Conservation (phyloP, 2,888 invertebrate species). For the Drosophila tanythrix region DNA sequence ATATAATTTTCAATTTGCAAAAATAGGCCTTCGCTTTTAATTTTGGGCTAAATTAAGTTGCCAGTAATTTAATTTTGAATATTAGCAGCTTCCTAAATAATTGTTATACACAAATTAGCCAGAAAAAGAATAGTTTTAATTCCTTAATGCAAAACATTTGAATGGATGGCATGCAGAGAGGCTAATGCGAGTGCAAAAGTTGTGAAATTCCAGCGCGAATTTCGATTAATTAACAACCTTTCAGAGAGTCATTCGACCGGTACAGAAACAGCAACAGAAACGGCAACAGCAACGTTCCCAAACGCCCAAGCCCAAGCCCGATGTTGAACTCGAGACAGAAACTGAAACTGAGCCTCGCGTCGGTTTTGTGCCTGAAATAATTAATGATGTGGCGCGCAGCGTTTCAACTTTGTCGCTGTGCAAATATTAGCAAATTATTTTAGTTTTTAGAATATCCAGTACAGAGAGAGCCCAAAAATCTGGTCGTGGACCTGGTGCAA, state of each 20-base stretch:
- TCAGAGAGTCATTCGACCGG: slow-evolving; percentile 47
- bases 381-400: slow-evolving; percentile 72
- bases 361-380: slow-evolving; percentile 64
- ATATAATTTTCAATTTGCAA: not conserved
- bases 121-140: slow-evolving; percentile 2
- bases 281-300: not conserved
- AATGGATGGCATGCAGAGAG: slow-evolving; percentile 26
- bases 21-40: not conserved
- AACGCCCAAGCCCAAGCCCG: slow-evolving; percentile 3
- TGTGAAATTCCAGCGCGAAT: slow-evolving; percentile 72
- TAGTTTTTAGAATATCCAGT: slow-evolving; percentile 72
- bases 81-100: not conserved
- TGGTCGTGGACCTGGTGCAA: slow-evolving; percentile 11
- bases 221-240: slow-evolving; percentile 71
- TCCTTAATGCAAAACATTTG: slow-evolving; percentile 18
- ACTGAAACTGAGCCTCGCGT: slow-evolving; percentile 37
- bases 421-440: slow-evolving; percentile 82
- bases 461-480: not conserved
- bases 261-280: not conserved
- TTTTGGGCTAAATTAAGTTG: not conserved
- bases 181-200: slow-evolving; percentile 31
- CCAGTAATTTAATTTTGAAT: not conserved
- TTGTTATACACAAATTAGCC: too few species aligned
- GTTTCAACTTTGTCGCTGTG: slow-evolving; percentile 68
- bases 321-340: slow-evolving; percentile 26